phyloP scores from a whole-genome alignment of 1,140 invertebrate species.

The Brachionus plicatilis region DNA sequence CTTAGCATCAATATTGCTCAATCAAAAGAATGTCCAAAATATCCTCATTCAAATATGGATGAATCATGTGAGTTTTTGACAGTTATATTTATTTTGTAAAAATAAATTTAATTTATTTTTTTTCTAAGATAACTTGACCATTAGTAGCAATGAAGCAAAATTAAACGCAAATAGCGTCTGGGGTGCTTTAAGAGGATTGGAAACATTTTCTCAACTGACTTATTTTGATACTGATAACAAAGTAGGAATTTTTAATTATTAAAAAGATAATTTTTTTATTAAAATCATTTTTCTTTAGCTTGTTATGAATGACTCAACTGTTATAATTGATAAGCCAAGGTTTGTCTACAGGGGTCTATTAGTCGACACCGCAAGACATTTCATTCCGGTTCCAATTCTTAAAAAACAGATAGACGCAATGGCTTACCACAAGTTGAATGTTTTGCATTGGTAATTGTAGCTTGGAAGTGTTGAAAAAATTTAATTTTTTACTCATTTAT shows the following conservation, averaged over 20 bases:
- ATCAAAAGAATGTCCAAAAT: background rate
- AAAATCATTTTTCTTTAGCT: background rate
- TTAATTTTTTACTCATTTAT: constrained; percentile 61
- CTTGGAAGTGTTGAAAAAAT: background rate
- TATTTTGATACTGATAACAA: background rate
- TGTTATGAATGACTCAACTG: constrained; percentile 45
- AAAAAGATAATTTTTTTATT: background rate
- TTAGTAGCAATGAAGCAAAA: background rate
- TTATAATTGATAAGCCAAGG: constrained; percentile 46
- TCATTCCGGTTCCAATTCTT: constrained; percentile 57
- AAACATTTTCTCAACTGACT: constrained; percentile 39
- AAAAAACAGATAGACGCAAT: constrained; percentile 59
- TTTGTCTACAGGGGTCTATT: constrained; percentile 71
- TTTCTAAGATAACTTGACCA: background rate
- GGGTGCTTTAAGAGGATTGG: constrained; percentile 36
- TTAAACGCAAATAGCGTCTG: constrained; percentile 12
- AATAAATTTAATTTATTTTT: background rate
- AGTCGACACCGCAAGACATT: constrained; percentile 77
- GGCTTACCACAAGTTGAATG: constrained; percentile 82
- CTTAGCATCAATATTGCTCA: background rate
- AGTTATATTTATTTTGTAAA: background rate
- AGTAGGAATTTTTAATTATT: background rate
- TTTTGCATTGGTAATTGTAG: constrained; percentile 78
- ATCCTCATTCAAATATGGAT: constrained; percentile 28
- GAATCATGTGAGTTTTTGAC: constrained; percentile 3